These are phyloP conservation scores for Poecile montanus DNA, from an alignment of 2,797 vertebrate species.

Conservation along the genomic window DNA sequence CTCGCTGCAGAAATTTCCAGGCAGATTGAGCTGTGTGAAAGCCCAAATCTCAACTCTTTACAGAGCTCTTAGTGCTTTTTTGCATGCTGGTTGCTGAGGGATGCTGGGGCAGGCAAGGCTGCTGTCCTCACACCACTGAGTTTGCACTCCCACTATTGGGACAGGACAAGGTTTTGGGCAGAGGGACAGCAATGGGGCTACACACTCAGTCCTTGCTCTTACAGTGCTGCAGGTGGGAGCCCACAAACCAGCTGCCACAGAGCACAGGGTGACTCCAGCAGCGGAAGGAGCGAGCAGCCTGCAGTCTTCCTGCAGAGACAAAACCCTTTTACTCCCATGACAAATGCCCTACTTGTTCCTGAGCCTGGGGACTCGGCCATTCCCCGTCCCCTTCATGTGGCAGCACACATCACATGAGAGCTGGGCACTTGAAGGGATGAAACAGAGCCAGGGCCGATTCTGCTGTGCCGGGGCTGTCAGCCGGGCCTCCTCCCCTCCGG, in stretches of 20 bases:
- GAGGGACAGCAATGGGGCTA: not conserved
- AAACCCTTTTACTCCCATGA: constrained; percentile 12
- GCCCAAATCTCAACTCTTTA: not conserved
- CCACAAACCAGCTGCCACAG: not conserved
- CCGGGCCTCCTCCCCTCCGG: constrained; percentile 5
- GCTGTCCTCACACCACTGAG: not conserved
- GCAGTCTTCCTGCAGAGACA: constrained; percentile 10
- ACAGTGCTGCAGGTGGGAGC: not conserved
- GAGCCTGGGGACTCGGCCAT: not conserved
- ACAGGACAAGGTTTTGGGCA: not conserved
- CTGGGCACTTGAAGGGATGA: not conserved
- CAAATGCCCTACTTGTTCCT: not conserved
- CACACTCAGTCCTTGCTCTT: not conserved
- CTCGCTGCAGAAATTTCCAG: constrained; percentile 8
- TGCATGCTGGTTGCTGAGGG: not conserved
- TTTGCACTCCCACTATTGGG: not conserved
- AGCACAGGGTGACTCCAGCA: accelerated
- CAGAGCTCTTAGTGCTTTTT: not conserved
- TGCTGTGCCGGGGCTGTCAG: not conserved
- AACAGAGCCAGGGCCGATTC: not conserved
- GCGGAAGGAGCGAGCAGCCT: not conserved
- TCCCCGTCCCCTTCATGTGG: not conserved
- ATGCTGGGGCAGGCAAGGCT: not conserved
- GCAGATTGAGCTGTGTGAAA: not conserved
- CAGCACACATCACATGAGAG: not conserved